Base-by-base conservation (phyloP, 2,113 vertebrate genomes). In the Scomber scombrus region DNA sequence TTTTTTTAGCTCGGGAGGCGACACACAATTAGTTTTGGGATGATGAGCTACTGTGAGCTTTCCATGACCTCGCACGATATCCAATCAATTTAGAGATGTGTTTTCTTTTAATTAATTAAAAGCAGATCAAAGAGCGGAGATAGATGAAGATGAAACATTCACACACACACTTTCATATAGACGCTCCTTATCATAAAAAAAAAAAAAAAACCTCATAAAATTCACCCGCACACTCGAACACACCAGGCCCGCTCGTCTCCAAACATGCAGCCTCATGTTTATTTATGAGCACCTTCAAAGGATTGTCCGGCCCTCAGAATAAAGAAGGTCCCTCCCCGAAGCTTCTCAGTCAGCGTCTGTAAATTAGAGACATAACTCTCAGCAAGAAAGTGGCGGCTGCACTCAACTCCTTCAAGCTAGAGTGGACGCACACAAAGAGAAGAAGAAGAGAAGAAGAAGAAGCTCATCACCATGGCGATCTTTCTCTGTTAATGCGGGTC, bases 251-350 rank as follows among this genome's bases (percentile, higher is more conserved):
- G 47, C 82, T 81, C 65, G 78, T 80, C 72, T 70, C 66, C 66
- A 72, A 80, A 85, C 85, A 67, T 61, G 47, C 58, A 60, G 61
- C 56, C 73, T 85, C 26, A 90, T 91, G 84, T 90, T 90, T 93
- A 91, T 91, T 73, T 60, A 91, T 90, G 80, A 76, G 74, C 72
- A 89, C 89, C 89, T 91, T 92, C 90, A 92, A 93, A 91, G 91
- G 79, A 80, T 70, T 75, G 88, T 88, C 84, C 80, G 69, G 68
- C 64, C 34, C 29, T 34, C 12, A 6, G 65, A 46, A 69, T 40
- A 82, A 58, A 49, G 29, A 29, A 10, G 23, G 15, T 23, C 46
- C 62, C 15, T 67, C 76, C 75, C 64, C 1, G 45, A 76, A 78
- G 86, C 82, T 52, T 26, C 58, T 70, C 69, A 72, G 11, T 49